These are phyloP conservation scores for Penaeus indicus DNA, from an alignment of 1,140 invertebrate species.

Conservation along the genomic window DNA sequence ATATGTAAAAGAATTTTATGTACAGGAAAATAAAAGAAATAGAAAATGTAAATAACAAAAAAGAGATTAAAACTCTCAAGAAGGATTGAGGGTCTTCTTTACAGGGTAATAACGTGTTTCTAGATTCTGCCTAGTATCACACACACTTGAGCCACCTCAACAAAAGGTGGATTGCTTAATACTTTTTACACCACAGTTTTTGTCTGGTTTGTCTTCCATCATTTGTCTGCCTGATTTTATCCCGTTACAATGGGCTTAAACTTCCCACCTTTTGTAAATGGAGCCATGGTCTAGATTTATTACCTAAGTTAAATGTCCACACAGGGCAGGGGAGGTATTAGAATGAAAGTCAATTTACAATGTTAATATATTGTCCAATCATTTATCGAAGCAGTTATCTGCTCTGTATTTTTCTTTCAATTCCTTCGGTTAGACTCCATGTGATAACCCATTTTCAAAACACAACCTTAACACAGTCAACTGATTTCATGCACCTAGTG, in stretches of 20 bases:
- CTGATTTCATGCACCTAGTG: conserved; percentile 17
- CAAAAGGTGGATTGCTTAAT: conserved; percentile 62
- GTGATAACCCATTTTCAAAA: no score
- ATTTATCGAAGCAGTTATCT: no score
- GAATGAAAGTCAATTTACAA: background rate
- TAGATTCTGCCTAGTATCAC: conserved; percentile 58
- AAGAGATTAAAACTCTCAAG: conserved; percentile 14
- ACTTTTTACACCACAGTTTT: conserved; percentile 26
- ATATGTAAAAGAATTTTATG: conserved; percentile 61
- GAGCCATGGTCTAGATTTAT: conserved; percentile 57
- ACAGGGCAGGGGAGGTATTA: conserved; percentile 42
- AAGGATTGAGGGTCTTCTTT: conserved; percentile 38
- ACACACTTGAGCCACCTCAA: conserved; percentile 57
- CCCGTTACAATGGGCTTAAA: conserved; percentile 35
- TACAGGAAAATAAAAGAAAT: conserved; percentile 43
- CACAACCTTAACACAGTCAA: background rate
- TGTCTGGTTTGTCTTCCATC: conserved; percentile 3
- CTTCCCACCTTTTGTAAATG: conserved; percentile 60
- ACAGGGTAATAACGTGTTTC: conserved; percentile 60
- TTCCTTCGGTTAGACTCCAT: background rate
- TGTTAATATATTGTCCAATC: no score
- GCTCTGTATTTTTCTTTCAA: background rate
- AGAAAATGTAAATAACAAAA: conserved; percentile 54
- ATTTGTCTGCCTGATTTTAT: background rate
- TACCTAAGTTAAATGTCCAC: conserved; percentile 50